Percentiles rank a stretch among this genome's conserved stretches.
phyloP scores from a whole-genome alignment of 1,140 invertebrate genomes.

The Polyergus mexicanus region DNA sequence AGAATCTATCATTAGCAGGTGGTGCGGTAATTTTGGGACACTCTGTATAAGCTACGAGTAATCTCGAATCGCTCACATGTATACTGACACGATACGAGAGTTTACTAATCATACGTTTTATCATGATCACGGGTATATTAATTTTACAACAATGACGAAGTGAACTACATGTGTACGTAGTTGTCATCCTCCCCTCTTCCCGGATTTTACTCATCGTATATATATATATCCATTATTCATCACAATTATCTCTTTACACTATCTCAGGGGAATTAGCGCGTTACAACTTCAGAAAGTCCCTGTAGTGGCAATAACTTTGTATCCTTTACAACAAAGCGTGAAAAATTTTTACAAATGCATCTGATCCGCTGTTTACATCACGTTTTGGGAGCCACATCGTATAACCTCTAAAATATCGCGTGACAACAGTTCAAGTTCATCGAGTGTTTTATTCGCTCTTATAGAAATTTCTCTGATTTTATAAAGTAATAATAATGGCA shows the following conservation, averaged over 20 bases:
- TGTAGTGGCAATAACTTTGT: neutral
- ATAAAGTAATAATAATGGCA: constrained; percentile 81
- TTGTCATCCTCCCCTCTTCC: neutral
- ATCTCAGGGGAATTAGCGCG: neutral
- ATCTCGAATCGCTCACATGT: neutral
- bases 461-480: neutral
- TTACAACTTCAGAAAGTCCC: neutral
- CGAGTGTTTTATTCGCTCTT: neutral
- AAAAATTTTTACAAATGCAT: neutral
- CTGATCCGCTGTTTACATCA: constrained; percentile 23
- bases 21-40: too few species aligned
- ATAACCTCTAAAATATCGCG: constrained; percentile 38
- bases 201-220: neutral
- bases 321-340: neutral
- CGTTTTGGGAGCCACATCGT: constrained; percentile 9
- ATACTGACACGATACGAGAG: neutral
- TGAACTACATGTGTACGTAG: constrained; percentile 1
- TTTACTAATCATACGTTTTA: neutral
- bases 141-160: constrained; percentile 30
- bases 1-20: too few species aligned
- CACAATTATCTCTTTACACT: constrained; percentile 16
- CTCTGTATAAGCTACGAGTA: neutral
- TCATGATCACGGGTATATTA: constrained; percentile 22
- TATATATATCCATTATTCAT: constrained; percentile 31
- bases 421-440: constrained; percentile 10